Evolutionary conservation across 2,113 vertebrate species (phyloP), one percentile per base, ranked within the genome.

Genomic region (Muntiacus reevesi): DNA sequence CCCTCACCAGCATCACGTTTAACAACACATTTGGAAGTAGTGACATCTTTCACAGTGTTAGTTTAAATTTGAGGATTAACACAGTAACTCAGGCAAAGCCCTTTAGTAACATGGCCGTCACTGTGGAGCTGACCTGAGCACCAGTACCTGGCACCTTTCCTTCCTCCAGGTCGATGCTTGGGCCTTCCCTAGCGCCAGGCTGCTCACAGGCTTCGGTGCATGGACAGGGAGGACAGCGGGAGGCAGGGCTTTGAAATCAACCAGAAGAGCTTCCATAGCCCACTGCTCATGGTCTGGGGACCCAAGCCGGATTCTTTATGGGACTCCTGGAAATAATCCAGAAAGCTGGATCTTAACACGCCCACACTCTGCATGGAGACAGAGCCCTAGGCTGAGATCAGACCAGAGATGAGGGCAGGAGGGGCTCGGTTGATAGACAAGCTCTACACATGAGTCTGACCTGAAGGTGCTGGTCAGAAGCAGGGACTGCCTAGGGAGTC

Each of bases 201-300:
- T 54, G 40, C 79, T 78, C 59, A 23, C 17, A 43, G 43, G 30
- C 62, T 87, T 59, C 0, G 0, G 12, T 90, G 10, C 50, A 1
- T 17, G 3, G 3, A 14, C n/a, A 19, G 2, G 36, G 19, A 45
- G 14, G 30, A 23, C 43, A 11, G 2, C 25, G 60, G 21, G 43
- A 85, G 64, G 28, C 2, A 3, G 6, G 40, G 36, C 57, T 74
- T 43, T 74, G 33, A 88, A 91, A 50, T 28, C 10, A 50, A 28
- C 8, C 19, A 7, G 55, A 45, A 54, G 50, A 27, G 23, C 28
- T 23, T 82, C 33, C 17, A 5, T 76, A 83, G 54, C 60, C 86
- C 19, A 2, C 15, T 36, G 84, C 43, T 40, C 7, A 0, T 3
- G 19, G 40, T 2, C 16, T n/a, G 5, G 1, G 45, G n/a, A 52